phyloP scores from a whole-genome alignment of 2,888 invertebrate species.

The Panzeria rudis region DNA sequence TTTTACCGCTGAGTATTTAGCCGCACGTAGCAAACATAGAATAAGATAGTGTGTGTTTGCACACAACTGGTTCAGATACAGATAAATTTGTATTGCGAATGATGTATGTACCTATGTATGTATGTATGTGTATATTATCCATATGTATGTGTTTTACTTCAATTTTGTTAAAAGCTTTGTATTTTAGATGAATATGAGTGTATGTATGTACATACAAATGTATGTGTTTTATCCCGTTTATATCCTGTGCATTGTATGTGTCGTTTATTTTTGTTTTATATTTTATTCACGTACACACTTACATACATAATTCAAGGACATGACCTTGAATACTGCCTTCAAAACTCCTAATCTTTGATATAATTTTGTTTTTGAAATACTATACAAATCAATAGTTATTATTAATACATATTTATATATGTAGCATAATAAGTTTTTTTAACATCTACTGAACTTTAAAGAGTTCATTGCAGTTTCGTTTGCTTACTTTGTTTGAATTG shows the following conservation, averaged over 20 bases:
- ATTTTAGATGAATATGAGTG: background rate
- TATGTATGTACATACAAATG: background rate
- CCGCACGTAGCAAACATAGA: no score
- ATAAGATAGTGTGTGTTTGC: no score
- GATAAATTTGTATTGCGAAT: background rate
- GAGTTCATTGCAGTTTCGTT: no score
- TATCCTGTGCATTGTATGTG: background rate
- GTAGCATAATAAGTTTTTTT: no score
- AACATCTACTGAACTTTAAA: background rate
- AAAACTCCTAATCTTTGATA: constrained; percentile 37
- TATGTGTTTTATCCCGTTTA: background rate
- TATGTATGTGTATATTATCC: background rate
- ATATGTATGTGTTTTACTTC: background rate
- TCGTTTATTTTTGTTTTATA: constrained; percentile 15
- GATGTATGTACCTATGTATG: background rate
- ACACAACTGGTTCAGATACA: no score
- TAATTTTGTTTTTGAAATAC: background rate
- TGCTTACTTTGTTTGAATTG: no score
- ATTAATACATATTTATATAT: background rate
- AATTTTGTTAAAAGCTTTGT: background rate
- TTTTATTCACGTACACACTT: constrained; percentile 10
- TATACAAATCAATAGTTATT: background rate
- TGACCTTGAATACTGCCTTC: constrained; percentile 66
- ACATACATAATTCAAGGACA: constrained; percentile 67
- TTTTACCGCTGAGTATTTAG: no score